These are phyloP conservation scores for Tragelaphus scriptus DNA, from an alignment of 2,113 vertebrate genomes.

Conservation along the genomic window DNA sequence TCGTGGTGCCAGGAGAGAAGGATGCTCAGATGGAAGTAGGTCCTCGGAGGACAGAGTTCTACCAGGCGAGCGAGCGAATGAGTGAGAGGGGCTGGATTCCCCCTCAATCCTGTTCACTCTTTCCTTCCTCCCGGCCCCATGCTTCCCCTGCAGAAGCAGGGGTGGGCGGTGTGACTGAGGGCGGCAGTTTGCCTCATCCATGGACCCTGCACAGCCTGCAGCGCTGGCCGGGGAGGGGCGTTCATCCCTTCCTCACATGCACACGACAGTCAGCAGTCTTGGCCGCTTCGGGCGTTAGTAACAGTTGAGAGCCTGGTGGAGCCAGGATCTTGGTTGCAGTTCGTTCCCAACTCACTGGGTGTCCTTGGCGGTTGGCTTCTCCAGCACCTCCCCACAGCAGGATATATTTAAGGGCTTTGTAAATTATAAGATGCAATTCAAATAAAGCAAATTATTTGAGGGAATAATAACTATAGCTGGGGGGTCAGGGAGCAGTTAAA, in stretches of 20 bases:
- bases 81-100: fast-evolving
- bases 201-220: fast-evolving
- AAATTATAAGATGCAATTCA: not conserved
- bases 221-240: fast-evolving
- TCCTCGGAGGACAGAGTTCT: fast-evolving
- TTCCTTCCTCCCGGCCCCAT: fast-evolving
- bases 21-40: fast-evolving
- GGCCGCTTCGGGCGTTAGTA: fast-evolving
- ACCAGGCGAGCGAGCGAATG: fast-evolving
- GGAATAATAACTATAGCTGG: not conserved
- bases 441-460: not conserved
- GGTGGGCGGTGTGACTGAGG: too few relatives aligned
- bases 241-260: fast-evolving
- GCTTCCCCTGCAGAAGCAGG: fast-evolving
- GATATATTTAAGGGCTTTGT: not conserved
- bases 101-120: fast-evolving
- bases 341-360: too few relatives aligned
- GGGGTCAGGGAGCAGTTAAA: not conserved
- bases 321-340: not conserved
- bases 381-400: too few relatives aligned
- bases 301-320: not conserved
- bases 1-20: fast-evolving
- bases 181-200: not conserved
- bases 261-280: fast-evolving
- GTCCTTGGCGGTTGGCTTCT: not conserved